These are phyloP conservation scores for Protophormia terraenovae DNA, from an alignment of 2,888 invertebrate genomes.

Conservation along the genomic window DNA sequence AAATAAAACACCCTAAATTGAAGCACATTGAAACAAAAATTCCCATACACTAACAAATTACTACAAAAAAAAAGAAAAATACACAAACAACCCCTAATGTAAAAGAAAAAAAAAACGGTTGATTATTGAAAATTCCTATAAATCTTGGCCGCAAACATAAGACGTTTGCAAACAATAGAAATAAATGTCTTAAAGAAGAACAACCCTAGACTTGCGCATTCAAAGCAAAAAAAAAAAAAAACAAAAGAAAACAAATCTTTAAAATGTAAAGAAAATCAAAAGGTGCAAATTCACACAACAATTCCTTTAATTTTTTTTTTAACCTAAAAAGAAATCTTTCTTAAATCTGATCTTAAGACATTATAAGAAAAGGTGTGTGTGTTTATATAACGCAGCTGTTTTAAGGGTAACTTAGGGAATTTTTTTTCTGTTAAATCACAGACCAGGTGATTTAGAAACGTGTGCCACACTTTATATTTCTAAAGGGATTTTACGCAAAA, in stretches of 20 bases:
- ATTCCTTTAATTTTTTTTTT: not conserved
- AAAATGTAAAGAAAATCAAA: constrained; percentile 40
- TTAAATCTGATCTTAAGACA: constrained; percentile 31
- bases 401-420: constrained; percentile 13
- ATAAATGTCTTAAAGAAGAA: constrained; percentile 40
- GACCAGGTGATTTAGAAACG: constrained; percentile 59
- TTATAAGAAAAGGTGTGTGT: not conserved
- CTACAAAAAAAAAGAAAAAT: no score
- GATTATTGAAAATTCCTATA: constrained; percentile 23
- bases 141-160: constrained; percentile 47
- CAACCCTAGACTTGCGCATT: constrained; percentile 63
- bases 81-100: constrained; percentile 42
- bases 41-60: constrained; percentile 53
- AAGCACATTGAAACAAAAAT: not conserved
- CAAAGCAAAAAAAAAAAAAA: no score
- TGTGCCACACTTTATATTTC: constrained; percentile 40
- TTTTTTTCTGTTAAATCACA: constrained; percentile 56
- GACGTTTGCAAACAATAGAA: constrained; percentile 13
- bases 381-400: constrained; percentile 35
- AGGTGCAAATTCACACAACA: constrained; percentile 60
- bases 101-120: constrained; percentile 7
- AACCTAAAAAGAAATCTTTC: not conserved
- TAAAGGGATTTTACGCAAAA: constrained; percentile 10
- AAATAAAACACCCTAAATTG: constrained; percentile 59
- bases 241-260: not conserved